Conservation (phyloP, 2,888 invertebrate genomes). For the Metopia argyrocephala region DNA sequence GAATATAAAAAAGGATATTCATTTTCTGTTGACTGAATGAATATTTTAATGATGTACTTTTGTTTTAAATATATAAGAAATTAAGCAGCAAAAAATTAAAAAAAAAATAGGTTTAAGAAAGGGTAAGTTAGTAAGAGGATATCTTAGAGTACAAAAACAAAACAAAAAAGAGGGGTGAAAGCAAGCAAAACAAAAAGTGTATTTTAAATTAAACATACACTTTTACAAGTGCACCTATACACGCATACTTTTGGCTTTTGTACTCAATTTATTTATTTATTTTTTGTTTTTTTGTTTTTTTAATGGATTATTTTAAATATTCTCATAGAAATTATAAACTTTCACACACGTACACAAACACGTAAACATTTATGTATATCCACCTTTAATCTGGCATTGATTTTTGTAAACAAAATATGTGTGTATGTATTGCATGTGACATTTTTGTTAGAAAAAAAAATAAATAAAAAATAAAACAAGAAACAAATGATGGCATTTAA, state of each 20-base stretch:
- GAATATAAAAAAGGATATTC: slow-evolving; percentile 32
- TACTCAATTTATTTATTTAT: slow-evolving; percentile 9
- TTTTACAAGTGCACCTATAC: neutral
- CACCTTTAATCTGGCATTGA: neutral
- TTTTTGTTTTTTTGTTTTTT: too few species aligned
- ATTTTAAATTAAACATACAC: too few species aligned
- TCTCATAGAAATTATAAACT: slow-evolving; percentile 1
- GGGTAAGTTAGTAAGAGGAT: neutral
- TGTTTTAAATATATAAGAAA: slow-evolving; percentile 41
- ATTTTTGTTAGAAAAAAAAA: too few species aligned
- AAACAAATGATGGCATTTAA: neutral
- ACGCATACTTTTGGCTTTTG: neutral
- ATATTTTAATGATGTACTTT: slow-evolving; percentile 65
- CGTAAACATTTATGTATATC: neutral
- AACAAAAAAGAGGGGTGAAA: slow-evolving; percentile 12
- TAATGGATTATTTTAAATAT: slow-evolving; percentile 33
- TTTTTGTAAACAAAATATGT: neutral
- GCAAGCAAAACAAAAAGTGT: too few species aligned
- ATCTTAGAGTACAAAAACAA: slow-evolving; percentile 1
- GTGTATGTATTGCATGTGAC: neutral
- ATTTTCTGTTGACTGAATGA: slow-evolving; percentile 57
- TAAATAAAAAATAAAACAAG: too few species aligned
- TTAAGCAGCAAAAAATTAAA: slow-evolving; percentile 13
- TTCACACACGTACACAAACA: neutral
- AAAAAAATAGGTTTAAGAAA: neutral